Evolutionary conservation across 2,888 invertebrate genomes (phyloP).

Genomic region (Labia minor): DNA sequence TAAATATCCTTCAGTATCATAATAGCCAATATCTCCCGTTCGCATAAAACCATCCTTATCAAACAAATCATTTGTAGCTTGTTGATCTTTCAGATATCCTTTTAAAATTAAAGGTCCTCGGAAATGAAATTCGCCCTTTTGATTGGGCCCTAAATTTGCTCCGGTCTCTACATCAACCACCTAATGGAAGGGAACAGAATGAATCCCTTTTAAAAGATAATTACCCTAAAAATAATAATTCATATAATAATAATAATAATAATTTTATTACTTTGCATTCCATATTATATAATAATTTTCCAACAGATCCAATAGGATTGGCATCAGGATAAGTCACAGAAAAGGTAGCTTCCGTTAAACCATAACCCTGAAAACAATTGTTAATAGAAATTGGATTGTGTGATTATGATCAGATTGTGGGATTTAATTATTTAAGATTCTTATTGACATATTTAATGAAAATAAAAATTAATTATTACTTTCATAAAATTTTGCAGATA

Average conservation of each 20-base stretch:
- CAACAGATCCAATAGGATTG: background rate
- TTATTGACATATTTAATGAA: too few species aligned
- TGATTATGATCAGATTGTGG: too few species aligned
- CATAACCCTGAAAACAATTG: background rate
- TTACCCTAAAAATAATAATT: too few species aligned
- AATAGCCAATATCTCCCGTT: constrained; percentile 37
- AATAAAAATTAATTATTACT: too few species aligned
- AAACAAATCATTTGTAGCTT: constrained; percentile 17
- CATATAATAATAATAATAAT: too few species aligned
- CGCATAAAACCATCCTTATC: constrained; percentile 19
- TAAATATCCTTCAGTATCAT: constrained; percentile 35
- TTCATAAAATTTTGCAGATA: too few species aligned
- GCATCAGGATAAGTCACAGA: background rate
- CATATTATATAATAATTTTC: background rate
- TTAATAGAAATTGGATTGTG: too few species aligned
- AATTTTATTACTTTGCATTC: background rate
- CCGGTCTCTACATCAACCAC: constrained; percentile 17
- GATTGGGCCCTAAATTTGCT: constrained; percentile 14
- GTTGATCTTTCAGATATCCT: constrained; percentile 17
- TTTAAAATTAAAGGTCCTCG: background rate
- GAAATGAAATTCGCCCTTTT: constrained; percentile 16
- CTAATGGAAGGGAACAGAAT: background rate
- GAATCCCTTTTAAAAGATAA: too few species aligned
- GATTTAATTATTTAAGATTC: too few species aligned
- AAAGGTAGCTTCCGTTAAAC: background rate